Conservation (phyloP, 2,113 vertebrate species). For the Cololabis saira region DNA sequence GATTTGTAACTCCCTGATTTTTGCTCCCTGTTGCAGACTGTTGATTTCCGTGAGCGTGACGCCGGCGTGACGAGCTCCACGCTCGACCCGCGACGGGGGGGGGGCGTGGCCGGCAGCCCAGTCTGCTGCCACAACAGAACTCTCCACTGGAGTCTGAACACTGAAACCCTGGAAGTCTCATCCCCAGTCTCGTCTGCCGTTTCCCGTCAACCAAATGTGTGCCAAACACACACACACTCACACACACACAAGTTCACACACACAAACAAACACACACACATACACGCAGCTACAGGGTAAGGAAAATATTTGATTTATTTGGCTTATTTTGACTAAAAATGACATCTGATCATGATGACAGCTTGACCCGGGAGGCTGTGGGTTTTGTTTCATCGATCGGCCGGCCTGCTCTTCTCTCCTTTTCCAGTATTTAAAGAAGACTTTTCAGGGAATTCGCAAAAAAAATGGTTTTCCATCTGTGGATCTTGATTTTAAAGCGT, state of each 20-base stretch:
- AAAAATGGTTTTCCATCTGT: conserved; percentile 31
- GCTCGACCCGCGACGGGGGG: conserved; percentile 15
- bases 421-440: conserved; percentile 12
- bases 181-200: conserved; percentile 58
- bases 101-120: conserved; percentile 18
- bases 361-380: not conserved
- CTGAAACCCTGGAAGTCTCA: conserved; percentile 54
- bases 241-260: conserved; percentile 39
- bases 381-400: no score
- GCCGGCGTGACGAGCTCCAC: conserved; percentile 13
- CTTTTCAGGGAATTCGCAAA: conserved; percentile 52
- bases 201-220: conserved; percentile 78
- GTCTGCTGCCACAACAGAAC: conserved; percentile 61
- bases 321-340: conserved; percentile 39
- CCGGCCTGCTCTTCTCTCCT: not conserved
- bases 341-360: conserved; percentile 52
- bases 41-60: conserved; percentile 54
- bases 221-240: conserved; percentile 73
- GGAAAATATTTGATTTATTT: conserved; percentile 18
- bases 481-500: conserved; percentile 17
- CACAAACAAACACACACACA: conserved; percentile 27
- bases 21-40: conserved; percentile 67
- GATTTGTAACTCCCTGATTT: conserved; percentile 8
- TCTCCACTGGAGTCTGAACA: conserved; percentile 42
- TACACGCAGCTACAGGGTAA: conserved; percentile 31